phyloP scores from a whole-genome alignment of 2,888 invertebrate genomes.

The Oxycera nigricornis region DNA sequence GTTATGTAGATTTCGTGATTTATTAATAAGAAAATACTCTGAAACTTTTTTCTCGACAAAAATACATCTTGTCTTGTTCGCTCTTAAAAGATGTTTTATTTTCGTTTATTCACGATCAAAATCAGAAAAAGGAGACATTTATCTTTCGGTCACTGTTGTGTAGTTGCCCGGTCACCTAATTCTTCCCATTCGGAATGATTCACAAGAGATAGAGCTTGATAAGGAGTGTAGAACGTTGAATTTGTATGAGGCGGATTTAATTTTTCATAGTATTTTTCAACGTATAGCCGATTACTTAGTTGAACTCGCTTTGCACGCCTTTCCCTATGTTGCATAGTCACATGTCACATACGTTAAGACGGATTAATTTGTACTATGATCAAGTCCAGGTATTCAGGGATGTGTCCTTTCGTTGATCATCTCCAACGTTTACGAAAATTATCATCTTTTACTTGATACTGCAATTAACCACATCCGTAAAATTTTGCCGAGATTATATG shows the following conservation, averaged over 20 bases:
- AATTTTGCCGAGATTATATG: conserved; percentile 44
- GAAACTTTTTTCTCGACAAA: conserved; percentile 12
- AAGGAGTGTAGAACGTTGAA: conserved; percentile 24
- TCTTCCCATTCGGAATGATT: not conserved
- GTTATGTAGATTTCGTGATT: conserved; percentile 49
- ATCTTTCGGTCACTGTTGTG: conserved; percentile 29
- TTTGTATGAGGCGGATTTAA: conserved; percentile 43
- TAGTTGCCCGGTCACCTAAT: conserved; percentile 15
- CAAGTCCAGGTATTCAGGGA: conserved; percentile 46
- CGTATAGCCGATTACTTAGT: conserved; percentile 32
- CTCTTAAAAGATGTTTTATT: conserved; percentile 26
- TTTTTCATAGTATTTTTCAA: conserved; percentile 42
- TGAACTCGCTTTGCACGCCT: conserved; percentile 31
- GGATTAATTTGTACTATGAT: not conserved
- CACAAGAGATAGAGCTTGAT: conserved; percentile 13
- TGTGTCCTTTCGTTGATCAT: conserved; percentile 59
- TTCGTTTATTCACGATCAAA: conserved; percentile 21
- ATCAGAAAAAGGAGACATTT: conserved; percentile 22
- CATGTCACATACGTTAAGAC: not conserved
- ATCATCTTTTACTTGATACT: conserved; percentile 57
- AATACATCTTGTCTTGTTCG: conserved; percentile 29
- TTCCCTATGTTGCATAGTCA: conserved; percentile 8
- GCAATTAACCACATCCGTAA: conserved; percentile 35
- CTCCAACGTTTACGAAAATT: conserved; percentile 62
- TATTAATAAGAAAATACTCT: conserved; percentile 44